Evolutionary conservation across 2,797 vertebrate species (phyloP), one percentile per base, ranked within the genome.

Genomic region (Chlorospingus flavigularis): DNA sequence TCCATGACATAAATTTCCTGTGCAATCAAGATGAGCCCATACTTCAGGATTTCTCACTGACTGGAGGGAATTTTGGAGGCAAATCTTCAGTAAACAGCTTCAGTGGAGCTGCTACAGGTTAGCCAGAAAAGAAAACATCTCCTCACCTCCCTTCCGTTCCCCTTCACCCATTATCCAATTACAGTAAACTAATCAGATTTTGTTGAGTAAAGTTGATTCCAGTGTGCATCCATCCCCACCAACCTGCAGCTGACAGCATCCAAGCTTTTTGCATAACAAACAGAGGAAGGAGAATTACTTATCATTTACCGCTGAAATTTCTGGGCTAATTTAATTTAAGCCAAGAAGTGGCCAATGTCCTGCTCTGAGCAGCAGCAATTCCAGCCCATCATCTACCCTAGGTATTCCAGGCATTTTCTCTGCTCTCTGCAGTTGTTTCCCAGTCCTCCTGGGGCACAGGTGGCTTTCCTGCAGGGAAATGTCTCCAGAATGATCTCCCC

Each of bases 141-240:
- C 28, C 47, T 76, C 57, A 80, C 33, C 57, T 84, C 42, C 48
- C 39, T 57, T 81, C 43, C 3, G 0, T 63, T 86, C 79, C 77
- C 40, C 14, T 65, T 67, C 51, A 63, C 66, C 67, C 65, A 3
- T 95, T 90, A 95, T 83, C 95, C 90, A 96, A 68, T 96, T 94
- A 95, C 39, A 84, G 88, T n/a, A 58, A 94, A 89, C 76, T 86
- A 88, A 85, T 95, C 88, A 71, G 71, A 89, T 75, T 90, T 74
- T 31, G 42, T 45, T 5, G 11, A 78, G 24, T 30, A 11, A 24
- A 55, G 86, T 31, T 31, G 78, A 82, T 91, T 35, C 88, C 86
- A 60, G 42, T 0, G 20, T 11, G 40, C 19, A 7, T 31, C 67
- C 16, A 18, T 73, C 85, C 65, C 47, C 78, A 43, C 24, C 83